Base-by-base conservation (phyloP, 2,888 invertebrate species). In the Dendrolimus houi region DNA sequence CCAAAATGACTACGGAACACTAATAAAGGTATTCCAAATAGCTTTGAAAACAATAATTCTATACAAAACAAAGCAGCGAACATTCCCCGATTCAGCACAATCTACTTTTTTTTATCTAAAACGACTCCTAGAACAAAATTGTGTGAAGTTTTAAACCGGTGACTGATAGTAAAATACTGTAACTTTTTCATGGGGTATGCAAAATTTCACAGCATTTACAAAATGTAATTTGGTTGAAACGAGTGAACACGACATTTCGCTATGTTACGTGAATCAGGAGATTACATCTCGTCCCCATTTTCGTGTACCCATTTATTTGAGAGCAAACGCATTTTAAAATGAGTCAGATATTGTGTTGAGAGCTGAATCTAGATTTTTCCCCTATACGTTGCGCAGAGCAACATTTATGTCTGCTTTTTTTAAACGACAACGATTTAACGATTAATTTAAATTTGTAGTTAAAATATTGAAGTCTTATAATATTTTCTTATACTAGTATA, bases 271-370 rank as follows among this genome's bases (percentile, higher is more conserved):
- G 59, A 59, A 61, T 59, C 55, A 58, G 54, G 59, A 61, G 63
- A 64, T 66, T 62, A 64, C 60, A 65, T 61, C 64, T 61, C 62
- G 61, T 61, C 63, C 63, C 61, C 63, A 65, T 66, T 65, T 59
- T 55, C 52, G 52, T 54, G 55, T 54, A 56, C 55, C 55, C 55
- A 58, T 58, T 55, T 54, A 55, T 57, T 56, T 56, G 55, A 58
- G 55, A 57, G 56, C 56, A 41, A 56, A 54, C 54, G 55, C 60
- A 60, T 60, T 58, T 58, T 53, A 57, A 47, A 47, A 9, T 47
- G 47, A 47, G 9, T 47, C 47, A 47, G 54, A 56, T 56, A 56
- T 56, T 56, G 52, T 56, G 56, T 29, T 29, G 29, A 29, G 29
- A 29, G 29, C 29, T 47, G 47, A 9, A 12, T 47, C 47, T 47